These are phyloP conservation scores for Champsocephalus gunnari DNA, from an alignment of 2,797 vertebrate genomes.

Conservation along the genomic window DNA sequence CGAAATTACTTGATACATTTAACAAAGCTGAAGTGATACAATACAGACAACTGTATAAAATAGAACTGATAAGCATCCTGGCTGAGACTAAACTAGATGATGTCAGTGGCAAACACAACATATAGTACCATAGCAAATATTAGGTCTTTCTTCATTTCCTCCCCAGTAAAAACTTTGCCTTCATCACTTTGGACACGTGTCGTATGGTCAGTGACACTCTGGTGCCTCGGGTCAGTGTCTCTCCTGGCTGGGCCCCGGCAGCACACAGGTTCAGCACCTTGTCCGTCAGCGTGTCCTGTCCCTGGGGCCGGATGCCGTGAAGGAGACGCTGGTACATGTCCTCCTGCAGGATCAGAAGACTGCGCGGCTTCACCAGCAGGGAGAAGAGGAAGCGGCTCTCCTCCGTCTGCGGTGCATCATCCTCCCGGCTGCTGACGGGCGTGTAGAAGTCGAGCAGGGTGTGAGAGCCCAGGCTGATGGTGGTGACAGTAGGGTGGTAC, in stretches of 20 bases:
- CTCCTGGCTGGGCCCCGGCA: slow-evolving; percentile 63
- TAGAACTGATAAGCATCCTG: no score
- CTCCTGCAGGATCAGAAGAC: slow-evolving; percentile 88
- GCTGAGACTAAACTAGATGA: background rate
- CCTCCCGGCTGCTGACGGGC: slow-evolving; percentile 73
- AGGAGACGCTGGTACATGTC: slow-evolving; percentile 86
- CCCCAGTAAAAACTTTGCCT: slow-evolving; percentile 82
- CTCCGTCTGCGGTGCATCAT: slow-evolving; percentile 63
- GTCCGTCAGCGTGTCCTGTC: slow-evolving; percentile 77
- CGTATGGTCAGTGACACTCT: slow-evolving; percentile 92
- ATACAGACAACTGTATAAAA: background rate
- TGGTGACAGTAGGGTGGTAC: slow-evolving; percentile 93
- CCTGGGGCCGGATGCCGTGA: slow-evolving; percentile 83
- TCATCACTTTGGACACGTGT: slow-evolving; percentile 90
- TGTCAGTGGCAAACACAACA: background rate
- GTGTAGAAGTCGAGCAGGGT: slow-evolving; percentile 90
- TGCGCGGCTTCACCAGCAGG: slow-evolving; percentile 86
- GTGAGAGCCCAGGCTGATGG: slow-evolving; percentile 92
- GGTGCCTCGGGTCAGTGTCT: slow-evolving; percentile 82
- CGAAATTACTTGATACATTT: background rate
- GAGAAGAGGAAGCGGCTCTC: slow-evolving; percentile 83
- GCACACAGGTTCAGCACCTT: slow-evolving; percentile 81
- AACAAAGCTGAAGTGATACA: background rate
- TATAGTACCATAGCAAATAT: background rate
- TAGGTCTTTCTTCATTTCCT: slow-evolving; percentile 71